Percentiles rank a stretch among this genome's conserved stretches.
These are phyloP conservation scores for Lordiphosa stackelbergi DNA, from an alignment of 1,140 invertebrate genomes.

Conservation along the genomic window DNA sequence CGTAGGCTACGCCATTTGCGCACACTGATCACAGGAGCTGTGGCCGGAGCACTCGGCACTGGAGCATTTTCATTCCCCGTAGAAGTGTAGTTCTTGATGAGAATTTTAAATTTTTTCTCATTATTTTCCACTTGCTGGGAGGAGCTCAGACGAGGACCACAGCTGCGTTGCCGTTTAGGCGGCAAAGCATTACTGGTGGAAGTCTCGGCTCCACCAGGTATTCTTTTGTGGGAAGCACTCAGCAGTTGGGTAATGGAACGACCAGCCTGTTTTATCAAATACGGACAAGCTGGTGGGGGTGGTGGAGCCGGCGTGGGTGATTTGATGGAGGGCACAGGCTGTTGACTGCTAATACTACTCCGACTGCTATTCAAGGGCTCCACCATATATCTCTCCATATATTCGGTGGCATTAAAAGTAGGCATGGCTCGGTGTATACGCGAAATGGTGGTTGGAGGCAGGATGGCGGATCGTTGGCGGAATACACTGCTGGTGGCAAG, in stretches of 20 bases:
- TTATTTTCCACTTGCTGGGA: slow-evolving; percentile 34
- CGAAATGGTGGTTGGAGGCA: slow-evolving; percentile 49
- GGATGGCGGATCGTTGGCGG: slow-evolving; percentile 55
- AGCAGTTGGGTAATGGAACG: slow-evolving; percentile 61
- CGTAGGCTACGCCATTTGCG: slow-evolving; percentile 60
- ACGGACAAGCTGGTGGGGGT: slow-evolving; percentile 37
- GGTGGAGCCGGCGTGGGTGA: slow-evolving; percentile 9
- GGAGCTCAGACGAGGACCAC: slow-evolving; percentile 52
- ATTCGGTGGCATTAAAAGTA: slow-evolving; percentile 73
- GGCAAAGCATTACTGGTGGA: slow-evolving; percentile 33
- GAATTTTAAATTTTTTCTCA: slow-evolving; percentile 66
- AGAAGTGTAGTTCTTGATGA: slow-evolving; percentile 58
- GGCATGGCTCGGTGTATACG: slow-evolving; percentile 69
- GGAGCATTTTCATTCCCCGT: slow-evolving; percentile 16
- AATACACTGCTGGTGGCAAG: slow-evolving; percentile 60
- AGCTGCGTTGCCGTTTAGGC: slow-evolving; percentile 65
- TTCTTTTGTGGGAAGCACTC: slow-evolving; percentile 52
- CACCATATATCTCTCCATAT: slow-evolving; percentile 71
- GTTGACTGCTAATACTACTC: slow-evolving; percentile 48
- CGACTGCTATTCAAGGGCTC: slow-evolving; percentile 60
- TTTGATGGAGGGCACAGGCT: slow-evolving; percentile 6
- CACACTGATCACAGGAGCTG: slow-evolving; percentile 40
- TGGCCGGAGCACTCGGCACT: slow-evolving; percentile 26
- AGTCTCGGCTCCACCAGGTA: slow-evolving; percentile 10
- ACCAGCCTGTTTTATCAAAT: slow-evolving; percentile 56